Evolutionary conservation across 1,140 invertebrate species (phyloP), one percentile per base, ranked within the genome.

Genomic region (Vanessa atalanta): DNA sequence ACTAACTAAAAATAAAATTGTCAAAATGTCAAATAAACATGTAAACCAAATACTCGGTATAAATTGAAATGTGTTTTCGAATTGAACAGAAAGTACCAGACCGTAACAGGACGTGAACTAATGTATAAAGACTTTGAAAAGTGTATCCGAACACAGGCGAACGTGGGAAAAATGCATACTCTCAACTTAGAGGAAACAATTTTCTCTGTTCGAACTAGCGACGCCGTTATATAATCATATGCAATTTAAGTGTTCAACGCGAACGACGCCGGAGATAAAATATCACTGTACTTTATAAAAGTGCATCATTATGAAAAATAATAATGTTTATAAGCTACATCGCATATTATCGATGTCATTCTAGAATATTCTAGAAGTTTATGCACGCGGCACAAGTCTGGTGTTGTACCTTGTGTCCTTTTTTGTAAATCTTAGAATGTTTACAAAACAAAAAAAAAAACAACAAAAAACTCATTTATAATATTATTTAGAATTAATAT

Each of bases 171-270:
- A 78, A 78, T 80, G 76, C 74, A 76, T 65, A 43, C 69, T 78
- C 65, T 72, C 65, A 80, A 78, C 72, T 74, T 71, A 74, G 69
- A 65, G 71, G 65, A 80, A 80, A 78, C 76, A 80, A 80, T 78
- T 80, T 80, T 76, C 76, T 51, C 70, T 76, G 76, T 78, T 78
- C 71, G 64, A 67, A 60, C 68, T 70, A 51, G 63, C 76, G 31
- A 65, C 65, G 66, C 73, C 69, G 79, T 79, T 73, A 73, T 73
- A 80, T 76, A 73, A 69, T 69, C 68, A 70, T 70, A 57, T 70
- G 57, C 57, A 70, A 70, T 70, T 70, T 70, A 57, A 70, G 68
- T 70, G 68, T 78, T 74, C 50, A 70, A 53, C 69, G 65, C 72
- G 69, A 53, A 15, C 65, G 64, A 71, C 55, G 47, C 14, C 53